Conservation (phyloP, 2,797 vertebrate genomes). For the Gallinago solitaria region DNA sequence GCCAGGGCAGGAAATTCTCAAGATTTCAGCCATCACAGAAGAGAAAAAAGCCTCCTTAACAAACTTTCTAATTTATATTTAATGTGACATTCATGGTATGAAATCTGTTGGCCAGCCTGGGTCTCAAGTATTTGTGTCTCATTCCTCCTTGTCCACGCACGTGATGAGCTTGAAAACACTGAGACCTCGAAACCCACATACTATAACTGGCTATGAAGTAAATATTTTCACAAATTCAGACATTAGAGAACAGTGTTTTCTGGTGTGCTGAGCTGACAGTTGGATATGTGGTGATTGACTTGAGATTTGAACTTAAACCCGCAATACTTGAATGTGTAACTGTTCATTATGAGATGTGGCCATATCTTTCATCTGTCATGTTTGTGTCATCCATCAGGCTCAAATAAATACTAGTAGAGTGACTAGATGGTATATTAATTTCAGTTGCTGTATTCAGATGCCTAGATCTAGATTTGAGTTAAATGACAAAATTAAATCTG, state of each 20-base stretch:
- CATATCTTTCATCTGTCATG: neutral
- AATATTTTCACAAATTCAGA: neutral
- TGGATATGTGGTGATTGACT: neutral
- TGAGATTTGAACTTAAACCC: neutral
- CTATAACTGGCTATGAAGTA: neutral
- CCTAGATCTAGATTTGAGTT: neutral
- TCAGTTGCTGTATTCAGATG: neutral
- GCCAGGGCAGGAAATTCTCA: neutral
- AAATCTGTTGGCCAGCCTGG: neutral
- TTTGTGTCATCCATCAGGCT: neutral
- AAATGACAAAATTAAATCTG: neutral
- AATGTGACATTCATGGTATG: neutral
- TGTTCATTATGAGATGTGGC: neutral
- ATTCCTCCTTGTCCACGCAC: neutral
- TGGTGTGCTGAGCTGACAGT: neutral
- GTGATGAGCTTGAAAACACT: neutral
- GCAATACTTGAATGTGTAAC: rapidly evolving
- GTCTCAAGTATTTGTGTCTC: neutral
- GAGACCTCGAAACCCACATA: neutral
- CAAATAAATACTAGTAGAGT: neutral
- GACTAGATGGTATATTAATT: neutral
- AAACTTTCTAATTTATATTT: neutral
- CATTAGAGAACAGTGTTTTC: neutral
- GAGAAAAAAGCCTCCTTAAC: neutral
- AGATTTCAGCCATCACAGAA: neutral